Base-by-base conservation (phyloP, 2,888 invertebrate species). In the Ichneumoninae sp. region DNA sequence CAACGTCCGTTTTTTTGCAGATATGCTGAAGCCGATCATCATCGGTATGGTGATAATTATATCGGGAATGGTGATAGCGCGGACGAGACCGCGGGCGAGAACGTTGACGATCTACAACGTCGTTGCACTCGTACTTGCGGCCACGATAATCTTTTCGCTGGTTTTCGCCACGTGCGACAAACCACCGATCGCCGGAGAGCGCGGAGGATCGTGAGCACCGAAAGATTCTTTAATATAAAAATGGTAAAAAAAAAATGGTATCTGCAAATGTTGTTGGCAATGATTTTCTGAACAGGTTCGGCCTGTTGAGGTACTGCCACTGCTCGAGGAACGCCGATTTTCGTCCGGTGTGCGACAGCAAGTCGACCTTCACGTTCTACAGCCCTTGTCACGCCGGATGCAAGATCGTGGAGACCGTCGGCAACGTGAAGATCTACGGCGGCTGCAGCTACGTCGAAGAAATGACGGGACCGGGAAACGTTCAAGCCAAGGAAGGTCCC, bases 341-440 rank as follows among this genome's bases (percentile, higher is more conserved):
- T 88, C 94, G 95, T 78, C 97, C 97, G 0, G 94, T 97, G 40
- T 97, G 96, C 89, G 94, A 95, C 1, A 94, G 94, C 83, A 94
- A 94, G 83, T 94, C 94, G 10, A 92, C 89, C 0, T 92, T 94
- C 6, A 96, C 96, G 0, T 97, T 95, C 91, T 97, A 96, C 90
- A 96, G 96, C 0, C 96, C 97, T 0, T 97, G 97, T 91, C 95
- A 96, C 89, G 97, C 97, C 2, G 97, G 97, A 0, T 97, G 97
- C 90, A 93, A 92, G 6, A 88, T 89, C 3, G 90, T 94, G 68
- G 88, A 93, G 1, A 88, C 91, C n/a, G 92, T 94, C n/a, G 94
- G 94, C 83, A 94, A 93, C 87, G 87, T 94, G 1, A 93, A 89
- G 93, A 89, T 94, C 1, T 96, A 94, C 88, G 92, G 93, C 44